These are phyloP conservation scores for Zaprionus inermis DNA, from an alignment of 1,140 invertebrate genomes.

Conservation along the genomic window DNA sequence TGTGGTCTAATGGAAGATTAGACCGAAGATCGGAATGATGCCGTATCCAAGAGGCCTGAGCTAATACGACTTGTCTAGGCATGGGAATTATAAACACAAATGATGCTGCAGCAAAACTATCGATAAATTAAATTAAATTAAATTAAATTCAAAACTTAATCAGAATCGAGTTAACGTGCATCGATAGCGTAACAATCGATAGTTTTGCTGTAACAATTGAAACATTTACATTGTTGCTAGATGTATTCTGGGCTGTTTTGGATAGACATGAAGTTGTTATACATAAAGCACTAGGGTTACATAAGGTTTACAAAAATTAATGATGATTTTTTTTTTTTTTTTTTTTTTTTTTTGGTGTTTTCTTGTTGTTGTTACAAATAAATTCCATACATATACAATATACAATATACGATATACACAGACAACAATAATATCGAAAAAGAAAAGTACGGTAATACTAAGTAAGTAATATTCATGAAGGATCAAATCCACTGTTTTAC, in stretches of 20 bases:
- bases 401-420: slow-evolving; percentile 61
- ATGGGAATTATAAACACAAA: not conserved
- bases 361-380: slow-evolving; percentile 16
- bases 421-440: slow-evolving; percentile 71
- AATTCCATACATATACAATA: slow-evolving; percentile 68
- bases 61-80: not conserved
- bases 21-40: slow-evolving; percentile 1
- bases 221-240: slow-evolving; percentile 3
- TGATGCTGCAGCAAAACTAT: not conserved
- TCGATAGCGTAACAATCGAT: not conserved
- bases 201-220: not conserved
- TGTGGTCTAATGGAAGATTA: slow-evolving; percentile 20
- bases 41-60: not conserved
- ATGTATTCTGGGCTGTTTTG: slow-evolving; percentile 8
- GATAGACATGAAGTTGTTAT: slow-evolving; percentile 17
- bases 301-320: slow-evolving; percentile 38
- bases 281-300: slow-evolving; percentile 42
- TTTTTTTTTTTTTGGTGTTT: slow-evolving; percentile 15
- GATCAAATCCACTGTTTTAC: slow-evolving; percentile 85
- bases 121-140: not conserved
- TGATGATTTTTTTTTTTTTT: slow-evolving; percentile 23
- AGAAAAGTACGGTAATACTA: slow-evolving; percentile 72
- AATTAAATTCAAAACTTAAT: not conserved
- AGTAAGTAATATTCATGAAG: slow-evolving; percentile 60
- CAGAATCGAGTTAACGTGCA: not conserved